Conservation (phyloP, 1,140 invertebrate genomes). For the Brachionus rubens region DNA sequence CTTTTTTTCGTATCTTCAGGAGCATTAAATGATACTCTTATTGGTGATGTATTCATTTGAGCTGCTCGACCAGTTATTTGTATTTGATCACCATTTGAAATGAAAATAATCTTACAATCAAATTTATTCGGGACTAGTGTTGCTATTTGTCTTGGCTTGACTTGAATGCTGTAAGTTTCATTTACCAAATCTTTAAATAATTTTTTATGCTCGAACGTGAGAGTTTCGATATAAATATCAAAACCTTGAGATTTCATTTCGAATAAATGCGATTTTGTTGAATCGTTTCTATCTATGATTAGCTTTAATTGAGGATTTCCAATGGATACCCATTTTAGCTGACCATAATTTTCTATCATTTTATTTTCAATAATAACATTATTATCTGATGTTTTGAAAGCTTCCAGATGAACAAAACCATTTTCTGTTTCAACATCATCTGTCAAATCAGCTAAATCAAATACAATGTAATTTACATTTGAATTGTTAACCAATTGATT, state of each 20-base stretch:
- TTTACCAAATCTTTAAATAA: not conserved
- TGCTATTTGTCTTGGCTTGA: not conserved
- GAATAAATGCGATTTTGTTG: no score
- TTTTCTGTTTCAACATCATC: not conserved
- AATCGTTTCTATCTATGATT: no score
- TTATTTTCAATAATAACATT: not conserved
- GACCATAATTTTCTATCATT: not conserved
- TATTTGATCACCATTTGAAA: not conserved
- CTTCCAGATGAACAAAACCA: not conserved
- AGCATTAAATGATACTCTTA: no score
- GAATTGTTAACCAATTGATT: no score
- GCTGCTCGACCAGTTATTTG: not conserved
- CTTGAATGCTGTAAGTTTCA: not conserved
- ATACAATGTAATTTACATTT: not conserved
- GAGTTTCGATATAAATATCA: not conserved
- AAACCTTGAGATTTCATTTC: not conserved
- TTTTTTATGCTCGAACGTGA: not conserved
- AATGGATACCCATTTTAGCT: not conserved
- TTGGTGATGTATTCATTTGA: no score
- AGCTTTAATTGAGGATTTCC: not conserved
- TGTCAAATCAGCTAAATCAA: slow-evolving; percentile 29
- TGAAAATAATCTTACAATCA: not conserved
- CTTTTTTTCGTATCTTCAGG: no score
- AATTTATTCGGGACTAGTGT: not conserved
- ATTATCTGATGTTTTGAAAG: slow-evolving; percentile 3